Conservation (phyloP, 2,113 vertebrate genomes). For the Ctenodactylus gundi region DNA sequence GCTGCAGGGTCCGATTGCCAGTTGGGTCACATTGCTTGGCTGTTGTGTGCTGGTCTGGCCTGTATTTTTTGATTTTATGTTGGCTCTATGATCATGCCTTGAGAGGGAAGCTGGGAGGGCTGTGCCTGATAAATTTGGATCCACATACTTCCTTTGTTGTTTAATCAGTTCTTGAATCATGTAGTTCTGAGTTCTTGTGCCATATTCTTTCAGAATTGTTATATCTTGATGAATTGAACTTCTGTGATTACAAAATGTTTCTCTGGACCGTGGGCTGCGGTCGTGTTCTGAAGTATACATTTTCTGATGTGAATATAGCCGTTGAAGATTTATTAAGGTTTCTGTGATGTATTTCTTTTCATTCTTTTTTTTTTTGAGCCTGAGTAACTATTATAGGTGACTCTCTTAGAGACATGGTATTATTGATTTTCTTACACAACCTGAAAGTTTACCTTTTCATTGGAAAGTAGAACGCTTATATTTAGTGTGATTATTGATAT, state of each 20-base stretch:
- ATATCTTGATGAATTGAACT: neutral
- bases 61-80: neutral
- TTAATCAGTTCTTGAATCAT: neutral
- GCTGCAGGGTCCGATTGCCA: neutral
- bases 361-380: constrained; percentile 12
- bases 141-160: neutral
- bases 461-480: neutral
- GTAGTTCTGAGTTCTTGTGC: neutral
- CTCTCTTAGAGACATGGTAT: neutral
- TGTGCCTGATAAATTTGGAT: neutral
- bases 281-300: neutral
- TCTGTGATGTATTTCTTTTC: neutral
- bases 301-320: neutral
- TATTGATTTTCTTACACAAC: neutral
- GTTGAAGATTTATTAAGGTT: neutral
- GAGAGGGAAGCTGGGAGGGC: neutral
- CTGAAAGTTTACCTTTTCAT: neutral
- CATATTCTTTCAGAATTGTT: neutral
- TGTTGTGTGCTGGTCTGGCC: neutral
- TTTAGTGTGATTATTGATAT: neutral
- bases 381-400: neutral
- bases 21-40: neutral
- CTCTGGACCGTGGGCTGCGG: neutral
- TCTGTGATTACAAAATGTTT: neutral
- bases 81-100: neutral